A percentile compares a stretch with the other conserved stretches of the same genome.
Conservation (phyloP, 2,797 vertebrate genomes). For the Tenualosa ilisha region DNA sequence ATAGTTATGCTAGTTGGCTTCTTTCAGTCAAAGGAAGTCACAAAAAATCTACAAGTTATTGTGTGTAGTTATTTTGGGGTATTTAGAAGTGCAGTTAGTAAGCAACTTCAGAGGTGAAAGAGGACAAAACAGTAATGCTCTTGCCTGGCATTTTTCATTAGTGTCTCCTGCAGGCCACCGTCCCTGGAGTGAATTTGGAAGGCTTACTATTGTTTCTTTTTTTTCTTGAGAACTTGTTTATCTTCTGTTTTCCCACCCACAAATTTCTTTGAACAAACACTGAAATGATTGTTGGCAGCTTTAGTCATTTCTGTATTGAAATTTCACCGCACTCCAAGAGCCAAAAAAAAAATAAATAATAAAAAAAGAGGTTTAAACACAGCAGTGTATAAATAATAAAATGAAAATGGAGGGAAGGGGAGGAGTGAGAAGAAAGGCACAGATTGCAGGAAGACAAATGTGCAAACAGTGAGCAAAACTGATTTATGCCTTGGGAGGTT, state of each 20-base stretch:
- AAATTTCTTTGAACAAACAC: constrained; percentile 6
- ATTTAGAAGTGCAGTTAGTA: neutral
- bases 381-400: constrained; percentile 52
- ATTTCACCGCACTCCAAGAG: neutral
- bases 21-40: neutral
- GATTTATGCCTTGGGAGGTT: constrained; percentile 64
- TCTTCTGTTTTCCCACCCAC: constrained; percentile 14
- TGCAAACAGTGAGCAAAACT: constrained; percentile 59
- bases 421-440: constrained; percentile 29
- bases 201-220: neutral
- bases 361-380: constrained; percentile 53
- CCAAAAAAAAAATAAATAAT: neutral
- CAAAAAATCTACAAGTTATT: neutral
- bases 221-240: neutral
- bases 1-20: neutral
- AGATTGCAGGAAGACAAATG: constrained; percentile 53
- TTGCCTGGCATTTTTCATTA: neutral
- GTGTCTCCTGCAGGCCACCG: neutral
- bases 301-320: constrained; percentile 2
- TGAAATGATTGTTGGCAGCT: constrained; percentile 13
- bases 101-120: neutral
- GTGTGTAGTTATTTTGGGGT: neutral
- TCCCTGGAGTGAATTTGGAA: neutral
- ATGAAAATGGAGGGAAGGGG: constrained; percentile 48
- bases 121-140: neutral